Evolutionary conservation across 2,797 vertebrate genomes (phyloP), one percentile per base, ranked within the genome.

Genomic region (Margarornis squamiger): DNA sequence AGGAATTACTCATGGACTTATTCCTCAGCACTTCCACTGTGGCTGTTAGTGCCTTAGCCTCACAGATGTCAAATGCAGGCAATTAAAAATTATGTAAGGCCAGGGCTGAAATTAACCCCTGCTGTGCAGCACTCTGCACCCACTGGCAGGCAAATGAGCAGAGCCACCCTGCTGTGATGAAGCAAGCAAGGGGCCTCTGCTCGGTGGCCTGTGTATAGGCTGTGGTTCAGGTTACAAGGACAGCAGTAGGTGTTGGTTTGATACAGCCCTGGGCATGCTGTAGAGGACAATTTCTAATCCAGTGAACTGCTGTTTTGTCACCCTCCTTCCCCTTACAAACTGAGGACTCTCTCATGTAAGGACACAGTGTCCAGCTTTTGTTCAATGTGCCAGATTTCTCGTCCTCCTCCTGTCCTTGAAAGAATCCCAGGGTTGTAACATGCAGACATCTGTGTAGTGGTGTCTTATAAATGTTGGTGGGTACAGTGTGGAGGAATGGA

Each of bases 121-220:
- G 32, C 51, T 3, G 5, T 10, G 45, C 41, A 21, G 23, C 41
- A 16, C 27, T 7, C 46, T 17, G 46, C 24, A 32, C 22, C 36
- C 3, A 1, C 1, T 2, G 27, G 59, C 52, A 45, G 61, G 2
- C 17, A 27, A 80, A 10, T 2, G 41, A 52, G 85, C 58, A 45
- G 23, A 52, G 68, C 9, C 34, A 8, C 15, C 19, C 14, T 74
- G 14, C 49, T 21, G 23, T 10, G 9, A 16, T 0, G 21, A 26
- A 39, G 23, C 22, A 66, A 54, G 51, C 0, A 34, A 62, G 49
- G 10, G 17, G 13, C 22, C 29, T 68, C 51, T 38, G 43, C 55
- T 63, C 0, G 0, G 5, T 6, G 38, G 26, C 23, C 55, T 55
- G 21, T 9, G 30, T 12, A 7, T 0, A 1, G 68, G 41, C 61